These are phyloP conservation scores for Drepanosiphum platanoidis DNA, from an alignment of 2,888 invertebrate genomes.

Conservation along the genomic window DNA sequence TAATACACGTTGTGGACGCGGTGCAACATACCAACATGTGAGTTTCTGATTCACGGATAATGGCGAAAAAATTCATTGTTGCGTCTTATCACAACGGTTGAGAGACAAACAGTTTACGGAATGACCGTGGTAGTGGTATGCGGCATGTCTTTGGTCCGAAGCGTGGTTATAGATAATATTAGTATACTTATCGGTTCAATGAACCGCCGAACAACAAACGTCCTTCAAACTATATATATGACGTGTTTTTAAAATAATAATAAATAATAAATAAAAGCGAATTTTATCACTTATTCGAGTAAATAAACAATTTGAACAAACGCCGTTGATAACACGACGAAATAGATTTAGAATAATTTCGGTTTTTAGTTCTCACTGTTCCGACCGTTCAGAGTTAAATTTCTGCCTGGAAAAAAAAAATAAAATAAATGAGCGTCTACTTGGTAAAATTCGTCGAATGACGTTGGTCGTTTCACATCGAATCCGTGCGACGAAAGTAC, in stretches of 20 bases:
- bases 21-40: conserved; percentile 23
- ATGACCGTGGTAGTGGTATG: background rate
- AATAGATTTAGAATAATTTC: background rate
- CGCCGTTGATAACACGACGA: background rate
- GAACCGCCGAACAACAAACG: too few relatives aligned
- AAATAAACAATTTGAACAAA: conserved; percentile 18
- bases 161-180: too few relatives aligned
- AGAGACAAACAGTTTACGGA: too few relatives aligned
- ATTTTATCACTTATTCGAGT: background rate
- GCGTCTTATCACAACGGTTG: background rate
- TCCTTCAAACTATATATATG: too few relatives aligned
- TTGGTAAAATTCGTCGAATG: background rate
- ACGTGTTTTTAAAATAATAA: too few relatives aligned
- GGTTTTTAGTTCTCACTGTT: background rate
- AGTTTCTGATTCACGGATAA: conserved; percentile 7
- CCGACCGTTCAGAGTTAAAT: too few relatives aligned
- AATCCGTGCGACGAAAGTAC: background rate
- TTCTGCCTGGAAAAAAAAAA: background rate
- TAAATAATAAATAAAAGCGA: background rate
- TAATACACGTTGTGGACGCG: background rate
- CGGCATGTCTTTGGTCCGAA: background rate
- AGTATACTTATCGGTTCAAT: too few relatives aligned
- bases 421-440: too few relatives aligned
- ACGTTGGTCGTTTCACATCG: background rate
- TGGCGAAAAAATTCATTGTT: background rate